Percentiles rank a stretch among this genome's conserved stretches.
Conservation (phyloP, 2,797 vertebrate species). For the Clamator glandarius region DNA sequence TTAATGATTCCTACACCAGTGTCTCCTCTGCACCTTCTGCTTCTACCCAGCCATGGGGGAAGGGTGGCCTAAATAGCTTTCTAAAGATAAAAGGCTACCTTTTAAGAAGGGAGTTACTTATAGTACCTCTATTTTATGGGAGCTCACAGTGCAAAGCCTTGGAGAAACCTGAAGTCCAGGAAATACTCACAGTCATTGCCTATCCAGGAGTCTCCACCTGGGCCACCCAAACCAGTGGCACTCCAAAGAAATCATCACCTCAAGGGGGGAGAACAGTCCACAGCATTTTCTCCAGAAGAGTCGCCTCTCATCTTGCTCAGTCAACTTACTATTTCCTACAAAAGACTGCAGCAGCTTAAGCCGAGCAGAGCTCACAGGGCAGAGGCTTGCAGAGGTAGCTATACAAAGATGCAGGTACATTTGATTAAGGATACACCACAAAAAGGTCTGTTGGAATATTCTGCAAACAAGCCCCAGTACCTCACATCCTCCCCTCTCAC, state of each 20-base stretch:
- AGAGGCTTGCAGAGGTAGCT: neutral
- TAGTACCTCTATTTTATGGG: neutral
- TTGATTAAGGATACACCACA: neutral
- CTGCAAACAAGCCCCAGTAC: neutral
- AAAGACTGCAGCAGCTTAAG: neutral
- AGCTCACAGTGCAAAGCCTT: neutral
- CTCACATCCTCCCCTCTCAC: neutral
- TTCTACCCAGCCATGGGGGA: neutral
- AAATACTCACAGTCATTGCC: neutral
- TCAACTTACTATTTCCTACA: neutral
- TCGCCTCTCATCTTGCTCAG: neutral
- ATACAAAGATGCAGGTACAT: neutral
- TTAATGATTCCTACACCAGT: slow-evolving; percentile 53
- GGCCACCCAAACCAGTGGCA: neutral
- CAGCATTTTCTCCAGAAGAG: neutral
- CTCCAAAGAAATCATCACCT: neutral
- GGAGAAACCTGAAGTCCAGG: neutral
- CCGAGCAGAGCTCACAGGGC: neutral
- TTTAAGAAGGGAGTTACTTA: neutral
- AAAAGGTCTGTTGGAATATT: neutral
- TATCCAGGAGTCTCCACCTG: neutral
- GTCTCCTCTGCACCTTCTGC: slow-evolving; percentile 25
- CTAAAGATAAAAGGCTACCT: neutral
- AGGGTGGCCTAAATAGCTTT: neutral
- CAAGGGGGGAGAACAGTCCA: neutral